A percentile compares a stretch with the other conserved stretches of the same genome.
These are phyloP conservation scores for Diploptera punctata DNA, from an alignment of 2,888 invertebrate genomes.

Conservation along the genomic window DNA sequence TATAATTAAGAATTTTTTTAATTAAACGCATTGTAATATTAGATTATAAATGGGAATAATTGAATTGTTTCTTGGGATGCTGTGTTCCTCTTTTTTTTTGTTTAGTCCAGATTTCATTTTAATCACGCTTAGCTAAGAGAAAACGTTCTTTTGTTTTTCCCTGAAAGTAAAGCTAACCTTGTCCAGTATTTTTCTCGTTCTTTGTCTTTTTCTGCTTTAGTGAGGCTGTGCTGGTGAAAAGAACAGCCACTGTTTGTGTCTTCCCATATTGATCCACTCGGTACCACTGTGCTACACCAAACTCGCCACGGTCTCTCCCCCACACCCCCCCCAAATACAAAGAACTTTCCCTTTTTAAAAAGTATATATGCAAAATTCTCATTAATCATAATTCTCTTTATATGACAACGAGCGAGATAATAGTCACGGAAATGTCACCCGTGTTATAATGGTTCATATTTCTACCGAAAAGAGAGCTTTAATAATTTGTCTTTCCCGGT, in stretches of 20 bases:
- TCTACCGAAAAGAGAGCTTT: no score
- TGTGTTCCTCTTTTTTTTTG: not conserved
- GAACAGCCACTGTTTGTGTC: slow-evolving; percentile 11
- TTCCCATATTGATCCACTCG: slow-evolving; percentile 8
- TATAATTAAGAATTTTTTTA: no score
- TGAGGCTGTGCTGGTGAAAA: slow-evolving; percentile 3
- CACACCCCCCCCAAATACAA: not conserved
- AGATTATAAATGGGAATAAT: no score
- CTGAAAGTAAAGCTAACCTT: not conserved
- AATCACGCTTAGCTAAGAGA: not conserved
- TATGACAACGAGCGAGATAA: no score
- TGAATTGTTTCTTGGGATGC: no score
- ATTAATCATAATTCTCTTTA: not conserved
- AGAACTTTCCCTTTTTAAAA: no score
- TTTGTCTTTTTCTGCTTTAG: not conserved
- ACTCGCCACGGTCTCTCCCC: not conserved
- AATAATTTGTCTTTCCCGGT: no score
- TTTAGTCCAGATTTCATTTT: not conserved
- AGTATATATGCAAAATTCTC: not conserved
- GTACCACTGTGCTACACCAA: not conserved
- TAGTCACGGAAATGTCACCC: no score
- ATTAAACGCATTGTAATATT: no score
- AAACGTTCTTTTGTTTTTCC: not conserved
- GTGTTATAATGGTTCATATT: no score
- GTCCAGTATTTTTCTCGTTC: not conserved